phyloP scores from a whole-genome alignment of 2,113 vertebrate species.

The Arothron firmamentum region DNA sequence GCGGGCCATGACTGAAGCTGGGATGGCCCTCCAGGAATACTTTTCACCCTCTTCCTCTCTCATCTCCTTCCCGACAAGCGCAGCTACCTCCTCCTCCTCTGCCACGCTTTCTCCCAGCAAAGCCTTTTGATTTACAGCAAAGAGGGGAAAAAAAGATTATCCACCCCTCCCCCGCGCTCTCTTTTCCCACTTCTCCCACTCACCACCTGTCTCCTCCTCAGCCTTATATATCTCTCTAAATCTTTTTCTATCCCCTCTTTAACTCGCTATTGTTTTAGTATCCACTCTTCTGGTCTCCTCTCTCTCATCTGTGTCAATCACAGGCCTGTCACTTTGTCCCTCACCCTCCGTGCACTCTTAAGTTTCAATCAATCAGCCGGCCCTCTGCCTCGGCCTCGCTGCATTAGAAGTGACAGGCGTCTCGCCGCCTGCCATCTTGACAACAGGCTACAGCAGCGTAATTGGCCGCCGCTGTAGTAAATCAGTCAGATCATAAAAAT shows the following conservation, averaged over 20 bases:
- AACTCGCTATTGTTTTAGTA: conserved; percentile 66
- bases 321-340: conserved; percentile 55
- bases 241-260: conserved; percentile 43
- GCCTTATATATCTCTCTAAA: conserved; percentile 40
- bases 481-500: conserved; percentile 42
- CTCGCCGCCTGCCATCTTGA: conserved; percentile 56
- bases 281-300: conserved; percentile 41
- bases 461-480: conserved; percentile 45
- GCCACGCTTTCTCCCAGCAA: conserved; percentile 12
- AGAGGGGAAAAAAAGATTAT: conserved; percentile 17
- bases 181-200: conserved; percentile 70
- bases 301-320: conserved; percentile 71
- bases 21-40: conserved; percentile 50
- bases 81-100: conserved; percentile 7
- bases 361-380: conserved; percentile 72
- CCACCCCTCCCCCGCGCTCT: conserved; percentile 10
- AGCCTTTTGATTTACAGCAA: conserved; percentile 35
- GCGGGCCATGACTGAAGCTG: conserved; percentile 63
- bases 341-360: conserved; percentile 58
- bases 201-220: conserved; percentile 69
- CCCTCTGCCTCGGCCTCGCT: conserved; percentile 51
- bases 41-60: conserved; percentile 26
- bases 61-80: conserved; percentile 25
- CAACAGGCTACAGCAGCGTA: conserved; percentile 33
- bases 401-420: conserved; percentile 70